Evolutionary conservation across 2,113 vertebrate species (phyloP).

Genomic region (Anolis carolinensis): DNA sequence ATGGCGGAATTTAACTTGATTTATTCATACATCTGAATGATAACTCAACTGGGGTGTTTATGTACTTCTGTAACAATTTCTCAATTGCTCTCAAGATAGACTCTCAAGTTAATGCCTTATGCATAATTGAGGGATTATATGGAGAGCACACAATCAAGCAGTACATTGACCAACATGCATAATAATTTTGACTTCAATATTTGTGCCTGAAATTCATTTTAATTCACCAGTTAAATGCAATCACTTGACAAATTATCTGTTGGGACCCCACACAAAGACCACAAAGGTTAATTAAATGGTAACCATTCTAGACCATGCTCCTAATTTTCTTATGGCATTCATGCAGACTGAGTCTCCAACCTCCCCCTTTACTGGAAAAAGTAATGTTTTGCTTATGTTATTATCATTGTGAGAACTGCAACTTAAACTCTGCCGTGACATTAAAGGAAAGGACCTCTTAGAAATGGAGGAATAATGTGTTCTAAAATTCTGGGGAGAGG

Average conservation of each 20-base stretch:
- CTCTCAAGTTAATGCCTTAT: conserved; percentile 19
- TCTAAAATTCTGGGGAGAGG: background rate
- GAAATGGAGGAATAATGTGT: background rate
- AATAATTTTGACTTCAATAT: conserved; percentile 37
- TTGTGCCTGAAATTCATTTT: conserved; percentile 37
- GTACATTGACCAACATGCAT: background rate
- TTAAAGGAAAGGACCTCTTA: background rate
- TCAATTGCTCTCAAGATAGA: conserved; percentile 28
- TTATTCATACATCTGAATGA: background rate
- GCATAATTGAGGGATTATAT: conserved; percentile 39
- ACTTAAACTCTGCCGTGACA: background rate
- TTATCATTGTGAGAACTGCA: background rate
- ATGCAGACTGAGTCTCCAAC: background rate
- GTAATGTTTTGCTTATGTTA: background rate
- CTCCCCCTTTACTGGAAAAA: background rate
- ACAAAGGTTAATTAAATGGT: background rate
- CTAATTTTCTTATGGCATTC: background rate
- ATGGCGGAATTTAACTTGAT: conserved; percentile 5
- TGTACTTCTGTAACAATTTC: conserved; percentile 22
- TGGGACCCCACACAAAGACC: conserved; percentile 28
- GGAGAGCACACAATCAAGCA: conserved; percentile 30
- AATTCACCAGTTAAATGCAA: conserved; percentile 45
- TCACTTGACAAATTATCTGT: conserved; percentile 33
- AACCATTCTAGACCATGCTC: background rate
- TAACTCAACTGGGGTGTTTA: conserved; percentile 4